These are phyloP conservation scores for Sylvia borin DNA, from an alignment of 2,797 vertebrate genomes.

Conservation along the genomic window DNA sequence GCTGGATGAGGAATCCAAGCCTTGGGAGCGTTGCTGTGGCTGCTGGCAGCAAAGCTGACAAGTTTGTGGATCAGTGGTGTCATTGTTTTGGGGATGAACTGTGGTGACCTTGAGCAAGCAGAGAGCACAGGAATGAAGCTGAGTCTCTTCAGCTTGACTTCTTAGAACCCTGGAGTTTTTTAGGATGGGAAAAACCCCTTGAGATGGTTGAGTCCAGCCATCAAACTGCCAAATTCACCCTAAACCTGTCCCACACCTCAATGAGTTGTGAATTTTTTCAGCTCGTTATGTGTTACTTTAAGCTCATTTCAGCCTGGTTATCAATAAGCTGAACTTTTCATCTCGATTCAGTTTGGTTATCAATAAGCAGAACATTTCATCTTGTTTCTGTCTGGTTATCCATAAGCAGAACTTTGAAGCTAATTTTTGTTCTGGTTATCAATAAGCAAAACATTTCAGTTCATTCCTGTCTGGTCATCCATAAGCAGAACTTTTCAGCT, in stretches of 20 bases:
- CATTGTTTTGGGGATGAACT: not conserved
- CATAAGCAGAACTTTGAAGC: not conserved
- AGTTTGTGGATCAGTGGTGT: not conserved
- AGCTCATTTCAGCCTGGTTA: not conserved
- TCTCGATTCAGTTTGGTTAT: not conserved
- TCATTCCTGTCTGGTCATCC: not conserved
- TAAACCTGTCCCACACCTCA: fast-evolving
- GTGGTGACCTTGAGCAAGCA: not conserved
- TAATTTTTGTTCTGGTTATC: not conserved
- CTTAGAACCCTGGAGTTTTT: not conserved
- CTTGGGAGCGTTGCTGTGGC: not conserved
- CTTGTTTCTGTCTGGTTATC: not conserved
- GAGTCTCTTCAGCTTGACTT: not conserved
- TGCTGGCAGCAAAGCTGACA: not conserved
- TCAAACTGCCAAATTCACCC: not conserved
- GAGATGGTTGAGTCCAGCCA: not conserved
- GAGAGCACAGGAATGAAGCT: not conserved
- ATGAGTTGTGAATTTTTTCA: not conserved
- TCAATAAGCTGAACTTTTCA: not conserved
- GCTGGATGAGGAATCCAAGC: not conserved
- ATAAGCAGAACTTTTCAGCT: not conserved
- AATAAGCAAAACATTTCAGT: not conserved
- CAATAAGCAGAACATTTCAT: not conserved
- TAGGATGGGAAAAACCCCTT: not conserved
- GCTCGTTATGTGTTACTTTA: not conserved